phyloP scores from a whole-genome alignment of 1,140 invertebrate species.

The Stegodyphus dumicola region DNA sequence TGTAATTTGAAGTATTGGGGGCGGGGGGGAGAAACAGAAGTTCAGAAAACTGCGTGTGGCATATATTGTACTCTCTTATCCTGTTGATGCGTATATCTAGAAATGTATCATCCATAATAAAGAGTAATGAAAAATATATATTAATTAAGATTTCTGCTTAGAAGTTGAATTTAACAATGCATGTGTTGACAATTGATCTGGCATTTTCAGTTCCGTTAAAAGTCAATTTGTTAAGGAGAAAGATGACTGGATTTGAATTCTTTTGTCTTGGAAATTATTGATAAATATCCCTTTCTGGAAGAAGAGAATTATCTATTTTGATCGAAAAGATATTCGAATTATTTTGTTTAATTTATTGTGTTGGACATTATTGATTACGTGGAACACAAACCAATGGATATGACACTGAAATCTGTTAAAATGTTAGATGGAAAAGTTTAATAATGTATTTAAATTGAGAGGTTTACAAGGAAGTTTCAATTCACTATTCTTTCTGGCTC shows the following conservation, averaged over 20 bases:
- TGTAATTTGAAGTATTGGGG: slow-evolving; percentile 41
- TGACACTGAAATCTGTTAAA: no score
- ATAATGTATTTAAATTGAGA: no score
- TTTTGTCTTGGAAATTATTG: not conserved
- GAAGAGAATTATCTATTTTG: not conserved
- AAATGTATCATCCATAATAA: not conserved
- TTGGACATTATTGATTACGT: no score
- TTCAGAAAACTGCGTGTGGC: not conserved
- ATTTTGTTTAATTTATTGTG: no score
- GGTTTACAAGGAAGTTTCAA: no score
- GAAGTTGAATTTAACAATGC: slow-evolving; percentile 32
- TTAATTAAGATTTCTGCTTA: slow-evolving; percentile 58
- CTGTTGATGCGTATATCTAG: not conserved
- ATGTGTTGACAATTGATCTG: slow-evolving; percentile 47
- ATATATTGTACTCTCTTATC: slow-evolving; percentile 12
- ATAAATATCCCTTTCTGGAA: not conserved
- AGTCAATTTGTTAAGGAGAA: slow-evolving; percentile 44
- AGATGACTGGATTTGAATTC: not conserved
- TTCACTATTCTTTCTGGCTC: no score
- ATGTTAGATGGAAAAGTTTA: no score
- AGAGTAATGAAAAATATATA: slow-evolving; percentile 48
- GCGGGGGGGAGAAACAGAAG: not conserved
- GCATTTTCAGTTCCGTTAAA: slow-evolving; percentile 38
- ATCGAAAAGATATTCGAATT: no score
- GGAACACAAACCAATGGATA: no score